phyloP scores from a whole-genome alignment of 2,797 vertebrate species.

The Trachops cirrhosus region DNA sequence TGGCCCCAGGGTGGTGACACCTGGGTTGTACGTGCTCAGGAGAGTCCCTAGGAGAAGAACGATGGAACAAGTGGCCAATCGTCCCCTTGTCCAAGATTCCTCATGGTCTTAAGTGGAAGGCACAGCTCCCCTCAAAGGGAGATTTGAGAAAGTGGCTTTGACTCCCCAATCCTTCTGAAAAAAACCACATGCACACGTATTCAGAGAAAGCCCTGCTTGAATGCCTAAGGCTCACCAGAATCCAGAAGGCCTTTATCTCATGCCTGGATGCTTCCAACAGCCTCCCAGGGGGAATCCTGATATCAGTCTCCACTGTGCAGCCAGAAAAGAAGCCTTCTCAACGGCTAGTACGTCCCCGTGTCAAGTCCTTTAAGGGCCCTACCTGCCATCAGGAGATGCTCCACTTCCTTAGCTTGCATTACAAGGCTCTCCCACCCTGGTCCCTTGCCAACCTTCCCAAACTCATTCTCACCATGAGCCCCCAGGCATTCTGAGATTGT shows the following conservation, averaged over 20 bases:
- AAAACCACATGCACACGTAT: accelerated
- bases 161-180: not conserved
- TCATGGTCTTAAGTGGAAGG: not conserved
- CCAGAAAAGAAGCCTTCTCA: not conserved
- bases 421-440: not conserved
- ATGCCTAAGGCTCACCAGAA: not conserved
- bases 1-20: not conserved
- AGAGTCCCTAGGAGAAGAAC: not conserved
- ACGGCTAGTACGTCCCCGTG: not conserved
- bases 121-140: not conserved
- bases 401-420: not conserved
- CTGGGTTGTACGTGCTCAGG: not conserved
- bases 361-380: not conserved
- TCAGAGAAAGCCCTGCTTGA: not conserved
- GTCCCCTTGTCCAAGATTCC: not conserved
- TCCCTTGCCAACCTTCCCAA: not conserved
- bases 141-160: not conserved
- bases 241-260: not conserved
- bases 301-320: not conserved
- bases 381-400: not conserved
- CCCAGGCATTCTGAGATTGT: not conserved
- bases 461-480: not conserved
- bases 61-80: not conserved
- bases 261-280: not conserved
- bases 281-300: not conserved